Base-by-base conservation (phyloP, 1,140 invertebrate species). In the Mactra quadrangularis region DNA sequence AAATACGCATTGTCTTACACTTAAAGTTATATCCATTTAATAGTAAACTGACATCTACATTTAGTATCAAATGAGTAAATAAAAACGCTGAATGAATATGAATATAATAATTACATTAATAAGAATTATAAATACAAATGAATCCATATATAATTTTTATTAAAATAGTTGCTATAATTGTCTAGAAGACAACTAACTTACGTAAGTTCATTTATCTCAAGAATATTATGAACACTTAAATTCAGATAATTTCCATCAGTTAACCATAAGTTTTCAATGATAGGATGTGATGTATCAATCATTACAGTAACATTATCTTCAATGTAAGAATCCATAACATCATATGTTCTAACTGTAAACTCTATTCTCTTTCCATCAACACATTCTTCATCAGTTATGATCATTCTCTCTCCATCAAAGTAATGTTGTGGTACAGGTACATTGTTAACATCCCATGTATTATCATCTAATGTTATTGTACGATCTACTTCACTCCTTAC, bases 341-440 rank as follows among this genome's bases (percentile, higher is more conserved):
- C 83, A 52, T 38, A 66, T 0, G 72, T 76, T 27, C 84, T 17
- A 6, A 86, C 53, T 41, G 31, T 74, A 60, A 76, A 84, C 9
- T 31, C 74, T 68, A 86, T 15, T 6, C 52, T 64, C 13, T 86
- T 74, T 1, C 85, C 85, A 35, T 86, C 85, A 22, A 13, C 38
- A 0, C 52, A 41, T 9, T 29, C 29, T 6, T 64, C 59, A 33
- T 62, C 1, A 41, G 38, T 41, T 41, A 15, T 6, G 0, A 25
- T 19, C 25, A 47, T 71, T 38, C 19, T 50, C 62, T 78, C 9
- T 7, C 19, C 7, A 53, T 45, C 33, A 71, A 71, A 81, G 13
- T 45, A 33, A 19, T 60, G 22, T 3, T 45, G 7, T 19, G 77
- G 50, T 15, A 19, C 1, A 9, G 15, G 22, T 17, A 33, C 9